Percentiles rank a stretch among this genome's conserved stretches.
Conservation (phyloP, 2,113 vertebrate genomes). For the Canis aureus region DNA sequence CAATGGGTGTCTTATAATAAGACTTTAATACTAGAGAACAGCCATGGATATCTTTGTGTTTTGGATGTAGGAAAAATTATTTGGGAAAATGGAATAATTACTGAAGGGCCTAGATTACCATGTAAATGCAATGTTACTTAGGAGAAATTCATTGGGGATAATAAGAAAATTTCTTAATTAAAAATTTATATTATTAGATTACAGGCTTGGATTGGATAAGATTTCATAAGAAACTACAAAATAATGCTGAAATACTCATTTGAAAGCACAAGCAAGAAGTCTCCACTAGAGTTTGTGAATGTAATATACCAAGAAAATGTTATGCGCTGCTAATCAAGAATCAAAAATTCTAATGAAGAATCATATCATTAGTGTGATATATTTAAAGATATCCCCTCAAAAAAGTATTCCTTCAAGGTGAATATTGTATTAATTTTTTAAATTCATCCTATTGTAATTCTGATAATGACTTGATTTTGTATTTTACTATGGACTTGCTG, state of each 20-base stretch:
- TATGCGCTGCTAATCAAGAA: slow-evolving; percentile 1
- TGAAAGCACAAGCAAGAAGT: slow-evolving; percentile 13
- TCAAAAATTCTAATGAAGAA: neutral
- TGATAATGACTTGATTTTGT: neutral
- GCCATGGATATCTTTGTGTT: neutral
- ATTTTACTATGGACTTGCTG: neutral
- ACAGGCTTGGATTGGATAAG: neutral
- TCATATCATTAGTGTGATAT: neutral
- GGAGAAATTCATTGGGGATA: neutral
- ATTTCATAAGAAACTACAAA: slow-evolving; percentile 33
- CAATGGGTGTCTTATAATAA: neutral
- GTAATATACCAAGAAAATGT: neutral
- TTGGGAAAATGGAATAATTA: slow-evolving; percentile 16
- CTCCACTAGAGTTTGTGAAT: neutral
- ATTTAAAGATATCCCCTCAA: slow-evolving; percentile 15
- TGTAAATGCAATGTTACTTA: neutral
- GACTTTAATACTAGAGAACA: neutral
- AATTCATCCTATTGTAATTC: neutral
- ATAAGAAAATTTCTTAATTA: neutral
- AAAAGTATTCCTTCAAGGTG: neutral
- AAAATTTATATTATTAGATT: neutral
- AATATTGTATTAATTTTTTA: neutral
- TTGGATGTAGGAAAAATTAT: neutral
- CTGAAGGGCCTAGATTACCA: neutral
- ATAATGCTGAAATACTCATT: neutral